These are phyloP conservation scores for Bettongia penicillata DNA, from an alignment of 2,113 vertebrate genomes.

Conservation along the genomic window DNA sequence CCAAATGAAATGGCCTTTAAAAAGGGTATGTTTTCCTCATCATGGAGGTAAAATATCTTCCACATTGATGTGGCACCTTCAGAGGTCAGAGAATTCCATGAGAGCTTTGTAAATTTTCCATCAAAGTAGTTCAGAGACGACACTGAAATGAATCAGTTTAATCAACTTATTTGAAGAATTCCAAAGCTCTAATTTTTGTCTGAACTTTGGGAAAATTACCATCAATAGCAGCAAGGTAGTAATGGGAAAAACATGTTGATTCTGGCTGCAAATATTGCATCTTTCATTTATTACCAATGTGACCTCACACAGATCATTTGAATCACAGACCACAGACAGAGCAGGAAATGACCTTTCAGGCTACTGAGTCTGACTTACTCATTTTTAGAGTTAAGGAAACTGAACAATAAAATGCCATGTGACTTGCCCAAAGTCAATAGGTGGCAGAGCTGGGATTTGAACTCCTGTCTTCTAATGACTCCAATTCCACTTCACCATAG, in stretches of 20 bases:
- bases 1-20: constrained; percentile 10
- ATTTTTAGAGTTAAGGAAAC: neutral
- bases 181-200: constrained; percentile 43
- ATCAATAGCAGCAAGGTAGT: neutral
- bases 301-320: neutral
- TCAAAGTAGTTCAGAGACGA: constrained; percentile 17
- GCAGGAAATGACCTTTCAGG: neutral
- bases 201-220: neutral
- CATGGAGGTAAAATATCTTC: neutral
- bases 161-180: constrained; percentile 44
- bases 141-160: constrained; percentile 26
- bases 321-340: neutral
- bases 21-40: constrained; percentile 16
- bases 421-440: neutral
- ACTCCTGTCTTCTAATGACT: neutral
- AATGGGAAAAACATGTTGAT: neutral
- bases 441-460: neutral
- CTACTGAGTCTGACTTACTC: neutral
- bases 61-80: neutral
- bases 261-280: neutral
- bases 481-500: neutral
- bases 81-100: neutral
- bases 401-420: neutral
- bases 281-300: neutral
- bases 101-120: constrained; percentile 47